Evolutionary conservation across 1,140 invertebrate genomes (phyloP), one percentile per base, ranked within the genome.

Genomic region (Drosophila nasuta): DNA sequence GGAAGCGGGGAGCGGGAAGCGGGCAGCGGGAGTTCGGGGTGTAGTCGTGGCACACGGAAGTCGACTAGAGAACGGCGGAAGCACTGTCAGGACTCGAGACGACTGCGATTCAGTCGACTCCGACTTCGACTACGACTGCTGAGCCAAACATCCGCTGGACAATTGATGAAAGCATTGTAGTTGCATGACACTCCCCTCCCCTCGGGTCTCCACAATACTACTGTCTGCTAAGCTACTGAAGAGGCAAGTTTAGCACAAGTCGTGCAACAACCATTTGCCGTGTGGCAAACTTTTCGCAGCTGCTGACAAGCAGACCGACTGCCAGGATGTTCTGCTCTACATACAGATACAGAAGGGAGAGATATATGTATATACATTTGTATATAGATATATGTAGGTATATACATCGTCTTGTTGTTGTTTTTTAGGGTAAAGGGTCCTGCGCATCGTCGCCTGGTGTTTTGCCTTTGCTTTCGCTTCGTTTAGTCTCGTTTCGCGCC

Each of bases 81-180:
- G 79, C 57, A 64, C 65, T 82, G 79, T 48, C 69, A 76, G 75
- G 60, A 67, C 63, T 45, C 20, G 20, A 25, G 20, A 25, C 20
- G 20, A 25, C 20, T 25, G 20, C 20, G 3, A 25, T 25, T 25
- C 15, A 48, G 59, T 35, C 60, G 51, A 33, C 35, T 38, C 7
- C 35, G 8, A 38, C 10, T 38, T 65, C 54, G 69, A 75, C 67
- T 28, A 52, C 67, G 62, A 68, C 72, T 67, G 62, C 82, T 89
- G 83, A 80, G 82, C 69, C 82, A 71, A 83, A 83, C 83, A 89
- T 88, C 83, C 83, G 83, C 83, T 70, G 83, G 83, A 88, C 83
- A 88, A 88, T 88, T 88, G 83, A 88, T 83, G 83, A 89, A 89
- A 76, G 83, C 83, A 52, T 82, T 86, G 82, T 75, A 81, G 75